These are phyloP conservation scores for Erythrocebus patas DNA, from an alignment of 2,113 vertebrate genomes.

Conservation along the genomic window DNA sequence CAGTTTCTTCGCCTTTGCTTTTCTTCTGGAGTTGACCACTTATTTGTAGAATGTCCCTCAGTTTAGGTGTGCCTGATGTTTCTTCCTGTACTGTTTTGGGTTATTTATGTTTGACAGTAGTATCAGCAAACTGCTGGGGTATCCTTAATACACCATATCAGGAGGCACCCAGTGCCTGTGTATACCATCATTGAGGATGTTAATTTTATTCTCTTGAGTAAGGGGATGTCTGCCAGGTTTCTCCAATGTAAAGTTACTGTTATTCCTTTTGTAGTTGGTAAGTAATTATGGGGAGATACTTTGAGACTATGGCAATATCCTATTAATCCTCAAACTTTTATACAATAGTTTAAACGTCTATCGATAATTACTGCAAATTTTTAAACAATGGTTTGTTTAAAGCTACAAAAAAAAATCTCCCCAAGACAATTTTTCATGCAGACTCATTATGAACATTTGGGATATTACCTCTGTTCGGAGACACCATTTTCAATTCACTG, in stretches of 20 bases:
- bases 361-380: not conserved
- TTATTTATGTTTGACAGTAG: fast-evolving
- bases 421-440: not conserved
- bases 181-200: too few relatives aligned
- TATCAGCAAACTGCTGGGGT: too few relatives aligned
- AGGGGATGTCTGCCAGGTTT: not conserved
- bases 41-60: not conserved
- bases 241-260: not conserved
- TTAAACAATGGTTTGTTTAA: not conserved
- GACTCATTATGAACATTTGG: not conserved
- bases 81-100: not conserved
- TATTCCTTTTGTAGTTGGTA: not conserved
- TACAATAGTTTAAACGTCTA: not conserved
- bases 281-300: not conserved
- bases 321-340: not conserved
- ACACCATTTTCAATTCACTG: not conserved
- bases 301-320: not conserved
- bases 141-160: fast-evolving
- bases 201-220: not conserved
- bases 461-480: not conserved
- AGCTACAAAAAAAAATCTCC: not conserved
- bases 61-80: not conserved
- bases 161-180: fast-evolving
- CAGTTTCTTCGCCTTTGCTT: not conserved
- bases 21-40: not conserved